Percentiles rank a stretch among this genome's conserved stretches.
These are phyloP conservation scores for Peromyscus melanophrys DNA, from an alignment of 2,797 vertebrate genomes.

Conservation along the genomic window DNA sequence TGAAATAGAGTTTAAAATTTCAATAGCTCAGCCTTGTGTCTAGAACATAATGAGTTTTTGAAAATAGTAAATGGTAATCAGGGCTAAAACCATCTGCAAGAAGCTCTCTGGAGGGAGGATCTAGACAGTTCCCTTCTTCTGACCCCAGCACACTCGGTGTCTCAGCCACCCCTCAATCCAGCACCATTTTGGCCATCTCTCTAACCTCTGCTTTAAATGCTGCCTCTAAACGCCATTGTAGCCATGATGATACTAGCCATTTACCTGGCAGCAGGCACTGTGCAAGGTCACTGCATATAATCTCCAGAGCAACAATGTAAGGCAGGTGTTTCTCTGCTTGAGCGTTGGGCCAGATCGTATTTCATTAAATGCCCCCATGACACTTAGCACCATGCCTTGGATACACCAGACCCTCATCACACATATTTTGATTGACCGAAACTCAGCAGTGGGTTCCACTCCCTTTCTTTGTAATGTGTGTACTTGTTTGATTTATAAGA, in stretches of 20 bases:
- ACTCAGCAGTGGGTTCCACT: slow-evolving; percentile 57
- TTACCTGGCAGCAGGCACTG: neutral
- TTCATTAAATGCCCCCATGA: slow-evolving; percentile 54
- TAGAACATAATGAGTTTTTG: neutral
- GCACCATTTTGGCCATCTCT: neutral
- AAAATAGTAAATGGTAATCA: neutral
- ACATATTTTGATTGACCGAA: slow-evolving; percentile 81
- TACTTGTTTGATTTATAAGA: slow-evolving; percentile 83
- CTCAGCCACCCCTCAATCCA: neutral
- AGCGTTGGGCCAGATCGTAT: neutral
- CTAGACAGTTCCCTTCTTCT: neutral
- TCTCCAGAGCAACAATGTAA: neutral
- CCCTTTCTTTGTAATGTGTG: slow-evolving; percentile 74
- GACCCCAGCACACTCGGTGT: neutral
- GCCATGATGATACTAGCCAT: neutral
- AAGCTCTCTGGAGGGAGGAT: neutral
- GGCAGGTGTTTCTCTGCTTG: neutral
- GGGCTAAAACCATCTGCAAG: neutral
- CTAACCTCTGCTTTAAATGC: slow-evolving; percentile 13
- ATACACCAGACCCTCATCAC: slow-evolving; percentile 65
- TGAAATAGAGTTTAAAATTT: neutral
- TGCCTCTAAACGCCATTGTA: neutral
- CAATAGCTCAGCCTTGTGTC: neutral
- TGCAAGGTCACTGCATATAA: neutral
- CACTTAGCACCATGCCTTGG: slow-evolving; percentile 1